Evolutionary conservation across 2,888 invertebrate species (phyloP).

Genomic region (Stictocephala bisonia): DNA sequence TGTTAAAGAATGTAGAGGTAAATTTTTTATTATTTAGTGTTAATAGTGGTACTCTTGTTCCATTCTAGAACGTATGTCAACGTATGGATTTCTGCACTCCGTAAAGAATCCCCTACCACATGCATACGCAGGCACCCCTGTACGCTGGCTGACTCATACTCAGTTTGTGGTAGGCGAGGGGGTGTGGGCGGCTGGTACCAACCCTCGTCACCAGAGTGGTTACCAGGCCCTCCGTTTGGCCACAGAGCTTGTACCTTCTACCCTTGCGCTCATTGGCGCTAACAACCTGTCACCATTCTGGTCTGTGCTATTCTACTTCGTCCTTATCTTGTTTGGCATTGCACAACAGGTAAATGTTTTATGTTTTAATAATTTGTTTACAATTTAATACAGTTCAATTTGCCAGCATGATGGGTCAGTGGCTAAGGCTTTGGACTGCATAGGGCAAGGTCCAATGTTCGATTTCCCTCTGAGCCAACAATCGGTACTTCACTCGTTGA

Average conservation of each 20-base stretch:
- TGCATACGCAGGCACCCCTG: conserved; percentile 71
- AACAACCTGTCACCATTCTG: conserved; percentile 86
- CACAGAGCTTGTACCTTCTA: conserved; percentile 91
- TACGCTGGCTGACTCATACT: conserved; percentile 77
- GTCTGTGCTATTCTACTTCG: conserved; percentile 88
- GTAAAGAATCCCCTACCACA: conserved; percentile 70
- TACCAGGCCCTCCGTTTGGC: conserved; percentile 87
- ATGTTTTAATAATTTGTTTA: neutral
- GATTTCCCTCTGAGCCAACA: too few species aligned
- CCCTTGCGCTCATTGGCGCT: conserved; percentile 80
- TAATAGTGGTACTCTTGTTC: conserved; percentile 45
- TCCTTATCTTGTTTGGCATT: conserved; percentile 86
- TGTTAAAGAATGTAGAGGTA: too few species aligned
- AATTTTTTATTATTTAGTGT: too few species aligned
- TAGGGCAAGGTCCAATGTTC: too few species aligned
- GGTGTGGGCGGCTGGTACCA: conserved; percentile 71
- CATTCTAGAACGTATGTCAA: conserved; percentile 75
- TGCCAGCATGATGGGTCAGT: too few species aligned
- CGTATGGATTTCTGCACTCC: conserved; percentile 77
- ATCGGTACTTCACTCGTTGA: too few species aligned
- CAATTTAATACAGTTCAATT: too few species aligned
- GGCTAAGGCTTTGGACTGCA: too few species aligned
- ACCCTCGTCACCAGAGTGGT: conserved; percentile 62
- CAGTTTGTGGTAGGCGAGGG: conserved; percentile 78
- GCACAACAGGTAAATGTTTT: conserved; percentile 76